Conservation (phyloP, 2,888 invertebrate genomes). For the Drosophila mimica region DNA sequence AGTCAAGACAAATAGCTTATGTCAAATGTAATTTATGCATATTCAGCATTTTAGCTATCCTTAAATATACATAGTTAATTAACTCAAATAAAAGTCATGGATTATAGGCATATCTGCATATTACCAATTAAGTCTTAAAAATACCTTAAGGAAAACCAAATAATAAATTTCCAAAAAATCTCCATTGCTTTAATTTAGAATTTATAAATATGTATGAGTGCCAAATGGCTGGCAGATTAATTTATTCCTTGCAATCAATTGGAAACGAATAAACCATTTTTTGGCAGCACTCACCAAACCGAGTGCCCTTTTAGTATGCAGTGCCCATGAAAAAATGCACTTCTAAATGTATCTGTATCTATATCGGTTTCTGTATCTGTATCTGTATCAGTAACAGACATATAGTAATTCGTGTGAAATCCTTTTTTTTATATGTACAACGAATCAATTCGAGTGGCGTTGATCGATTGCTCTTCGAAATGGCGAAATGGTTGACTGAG, state of each 20-base stretch:
- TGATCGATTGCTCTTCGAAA: constrained; percentile 8
- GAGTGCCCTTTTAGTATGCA: constrained; percentile 38
- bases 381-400: not conserved
- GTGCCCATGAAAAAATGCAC: constrained; percentile 3
- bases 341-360: constrained; percentile 4
- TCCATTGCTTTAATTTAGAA: not conserved
- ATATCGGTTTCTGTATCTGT: constrained; percentile 1
- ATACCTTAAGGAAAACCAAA: not conserved
- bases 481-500: constrained; percentile 34
- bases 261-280: constrained; percentile 5
- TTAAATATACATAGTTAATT: not conserved
- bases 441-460: constrained; percentile 5
- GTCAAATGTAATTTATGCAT: not conserved
- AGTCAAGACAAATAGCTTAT: not conserved
- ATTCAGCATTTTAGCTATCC: not conserved
- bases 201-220: not conserved
- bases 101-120: not conserved
- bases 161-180: not conserved
- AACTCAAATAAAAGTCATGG: not conserved
- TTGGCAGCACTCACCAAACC: not conserved
- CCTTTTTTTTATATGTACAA: not conserved
- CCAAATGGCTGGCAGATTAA: constrained; percentile 17
- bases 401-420: not conserved
- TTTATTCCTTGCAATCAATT: constrained; percentile 15
- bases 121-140: too few relatives aligned